A percentile compares a stretch with the other conserved stretches of the same genome.
These are phyloP conservation scores for Odontocolon sp. DNA, from an alignment of 2,888 invertebrate genomes.

Conservation along the genomic window DNA sequence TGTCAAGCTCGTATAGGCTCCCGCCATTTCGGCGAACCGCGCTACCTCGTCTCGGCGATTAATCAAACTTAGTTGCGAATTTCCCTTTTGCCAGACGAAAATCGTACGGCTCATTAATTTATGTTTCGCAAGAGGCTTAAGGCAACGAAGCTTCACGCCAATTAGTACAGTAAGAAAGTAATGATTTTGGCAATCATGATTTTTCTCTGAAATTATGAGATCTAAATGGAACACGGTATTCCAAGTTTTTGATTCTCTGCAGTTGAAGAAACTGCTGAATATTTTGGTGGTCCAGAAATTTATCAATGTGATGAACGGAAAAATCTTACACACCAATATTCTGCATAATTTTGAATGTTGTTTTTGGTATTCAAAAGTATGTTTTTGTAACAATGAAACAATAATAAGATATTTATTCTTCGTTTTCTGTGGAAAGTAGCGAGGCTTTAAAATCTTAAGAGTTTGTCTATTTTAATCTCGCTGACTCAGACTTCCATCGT, in stretches of 20 bases:
- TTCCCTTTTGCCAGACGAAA: not conserved
- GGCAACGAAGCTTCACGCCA: not conserved
- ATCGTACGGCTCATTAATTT: not conserved
- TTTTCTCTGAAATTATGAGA: no score
- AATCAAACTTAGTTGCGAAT: not conserved
- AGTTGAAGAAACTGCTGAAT: no score
- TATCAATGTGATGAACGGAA: no score
- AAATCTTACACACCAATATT: no score
- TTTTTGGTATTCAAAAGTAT: no score
- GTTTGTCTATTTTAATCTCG: slow-evolving; percentile 35
- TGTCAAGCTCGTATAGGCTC: not conserved
- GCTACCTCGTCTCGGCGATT: not conserved
- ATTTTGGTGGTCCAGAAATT: no score
- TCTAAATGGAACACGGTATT: no score
- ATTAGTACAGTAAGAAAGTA: not conserved
- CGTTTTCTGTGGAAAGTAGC: slow-evolving; percentile 5
- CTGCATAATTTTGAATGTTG: no score
- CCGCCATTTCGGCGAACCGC: slow-evolving; percentile 34
- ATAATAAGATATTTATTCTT: not conserved
- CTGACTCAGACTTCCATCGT: slow-evolving; percentile 52
- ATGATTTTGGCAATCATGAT: not conserved
- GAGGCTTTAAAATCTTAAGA: slow-evolving; percentile 26
- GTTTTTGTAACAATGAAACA: no score
- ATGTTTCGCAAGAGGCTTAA: not conserved
- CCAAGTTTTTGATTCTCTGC: no score